Evolutionary conservation across 2,888 invertebrate genomes (phyloP), one percentile per base, ranked within the genome.

Genomic region (Opisthograptis luteolata): DNA sequence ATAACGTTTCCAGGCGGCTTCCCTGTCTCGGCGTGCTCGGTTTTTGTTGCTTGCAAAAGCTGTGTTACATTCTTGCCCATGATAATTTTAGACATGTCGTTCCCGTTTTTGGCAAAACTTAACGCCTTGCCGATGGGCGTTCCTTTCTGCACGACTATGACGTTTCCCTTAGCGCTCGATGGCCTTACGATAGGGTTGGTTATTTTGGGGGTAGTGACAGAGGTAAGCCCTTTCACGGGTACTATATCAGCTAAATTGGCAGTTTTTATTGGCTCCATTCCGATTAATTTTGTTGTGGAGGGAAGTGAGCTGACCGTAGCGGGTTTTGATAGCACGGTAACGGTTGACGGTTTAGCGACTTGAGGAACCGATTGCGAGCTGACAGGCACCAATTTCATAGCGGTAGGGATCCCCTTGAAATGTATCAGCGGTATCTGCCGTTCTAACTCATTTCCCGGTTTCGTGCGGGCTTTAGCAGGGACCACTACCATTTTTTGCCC

Each of bases 131-230:
- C 91, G 66, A 92, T 77, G 17, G 91, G 76, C 13, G 90, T 83
- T 28, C 92, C 92, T 68, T 93, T 93, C 66, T 92, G 92, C 15
- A 93, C 92, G 13, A 93, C 92, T 60, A 93, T 92, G 14, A 93
- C 87, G 67, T 91, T 93, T 39, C 92, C 91, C 74, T 93, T 93
- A 14, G 88, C 75, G 57, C 79, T 86, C 31, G 82, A 76, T 12
- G 88, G 83, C 52, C 91, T 73, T 13, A 89, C 79, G 37, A 91
- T 87, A 1, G 91, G 88, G 61, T 86, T 88, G 3, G 80, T 74
- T 14, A 85, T 79, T 77, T 86, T 87, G 8, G 87, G 73, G n/a
- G 84, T 76, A 1, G 81, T 64, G 13, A 81, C 69, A 1, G 89
- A 85, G 2, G 87, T 65, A 49, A 86, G 66, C 0, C 87, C 88